Evolutionary conservation across 2,888 invertebrate species (phyloP).

Genomic region (Microctonus hyperodae): DNA sequence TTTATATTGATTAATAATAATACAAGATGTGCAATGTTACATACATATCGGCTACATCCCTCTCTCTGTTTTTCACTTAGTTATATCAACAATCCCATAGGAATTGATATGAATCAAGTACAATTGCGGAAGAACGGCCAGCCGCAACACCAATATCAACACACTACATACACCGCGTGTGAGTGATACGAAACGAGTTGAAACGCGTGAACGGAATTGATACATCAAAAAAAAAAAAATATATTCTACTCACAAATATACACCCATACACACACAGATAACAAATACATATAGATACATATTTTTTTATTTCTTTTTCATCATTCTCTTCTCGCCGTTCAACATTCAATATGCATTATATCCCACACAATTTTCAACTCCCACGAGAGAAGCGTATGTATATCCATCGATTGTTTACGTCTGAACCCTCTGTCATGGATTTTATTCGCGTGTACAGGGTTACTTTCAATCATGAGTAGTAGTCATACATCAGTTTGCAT

Average conservation of each 20-base stretch:
- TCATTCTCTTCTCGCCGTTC: constrained; percentile 18
- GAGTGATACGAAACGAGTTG: constrained; percentile 11
- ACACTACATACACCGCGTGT: neutral
- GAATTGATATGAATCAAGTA: constrained; percentile 27
- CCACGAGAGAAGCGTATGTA: neutral
- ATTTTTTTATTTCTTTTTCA: neutral
- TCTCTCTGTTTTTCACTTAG: constrained; percentile 30
- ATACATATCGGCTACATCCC: constrained; percentile 26
- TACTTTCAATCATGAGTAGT: constrained; percentile 52
- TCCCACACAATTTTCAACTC: constrained; percentile 5
- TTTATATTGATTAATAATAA: too few relatives aligned
- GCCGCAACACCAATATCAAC: constrained; percentile 7
- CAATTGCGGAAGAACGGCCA: constrained; percentile 17
- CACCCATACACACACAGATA: neutral
- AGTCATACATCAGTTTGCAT: constrained; percentile 52
- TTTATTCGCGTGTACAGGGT: constrained; percentile 38
- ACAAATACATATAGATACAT: too few relatives aligned
- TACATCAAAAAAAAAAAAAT: constrained; percentile 43
- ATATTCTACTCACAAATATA: too few relatives aligned
- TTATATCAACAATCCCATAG: constrained; percentile 36
- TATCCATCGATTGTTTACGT: neutral
- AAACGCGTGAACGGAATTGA: constrained; percentile 45
- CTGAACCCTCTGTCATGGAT: constrained; percentile 15
- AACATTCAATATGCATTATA: neutral
- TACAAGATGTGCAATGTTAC: too few relatives aligned